A percentile compares a stretch with the other conserved stretches of the same genome.
phyloP scores from a whole-genome alignment of 1,140 invertebrate species.

The Lepidostoma basale region DNA sequence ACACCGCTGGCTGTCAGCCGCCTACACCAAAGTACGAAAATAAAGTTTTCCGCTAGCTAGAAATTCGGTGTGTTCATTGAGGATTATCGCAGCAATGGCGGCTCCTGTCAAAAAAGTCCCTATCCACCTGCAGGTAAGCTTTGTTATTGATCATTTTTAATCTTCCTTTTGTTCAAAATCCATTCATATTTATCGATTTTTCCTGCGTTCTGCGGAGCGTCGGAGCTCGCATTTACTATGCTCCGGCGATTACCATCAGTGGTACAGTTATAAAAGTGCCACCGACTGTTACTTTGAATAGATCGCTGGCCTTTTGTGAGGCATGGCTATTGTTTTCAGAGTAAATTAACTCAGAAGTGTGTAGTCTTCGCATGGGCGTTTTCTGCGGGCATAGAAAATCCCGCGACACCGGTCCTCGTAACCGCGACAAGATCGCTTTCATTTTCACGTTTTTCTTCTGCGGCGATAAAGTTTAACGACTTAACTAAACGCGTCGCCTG shows the following conservation, averaged over 20 bases:
- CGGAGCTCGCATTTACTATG: neutral
- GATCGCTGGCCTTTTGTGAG: conserved; percentile 11
- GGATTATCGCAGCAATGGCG: conserved; percentile 35
- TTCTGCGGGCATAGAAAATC: neutral
- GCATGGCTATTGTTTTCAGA: neutral
- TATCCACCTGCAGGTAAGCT: conserved; percentile 87
- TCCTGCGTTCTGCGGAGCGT: neutral
- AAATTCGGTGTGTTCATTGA: conserved; percentile 10
- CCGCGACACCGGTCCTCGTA: neutral
- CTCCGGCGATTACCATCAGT: neutral
- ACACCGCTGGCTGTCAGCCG: neutral
- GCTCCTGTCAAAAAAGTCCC: conserved; percentile 89
- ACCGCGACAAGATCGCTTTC: neutral
- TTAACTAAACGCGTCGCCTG: neutral
- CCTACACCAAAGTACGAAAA: conserved; percentile 8
- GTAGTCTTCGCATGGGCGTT: neutral
- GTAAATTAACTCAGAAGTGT: neutral
- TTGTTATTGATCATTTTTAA: neutral
- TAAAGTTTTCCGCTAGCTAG: conserved; percentile 15
- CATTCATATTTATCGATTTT: conserved; percentile 22
- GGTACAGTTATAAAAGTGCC: neutral
- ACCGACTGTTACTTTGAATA: conserved; percentile 6
- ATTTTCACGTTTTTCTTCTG: neutral
- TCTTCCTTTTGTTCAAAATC: neutral
- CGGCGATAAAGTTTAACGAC: neutral